Percentiles rank a stretch among this genome's conserved stretches.
These are phyloP conservation scores for Drosophila triauraria DNA, from an alignment of 1,140 invertebrate species.

Conservation along the genomic window DNA sequence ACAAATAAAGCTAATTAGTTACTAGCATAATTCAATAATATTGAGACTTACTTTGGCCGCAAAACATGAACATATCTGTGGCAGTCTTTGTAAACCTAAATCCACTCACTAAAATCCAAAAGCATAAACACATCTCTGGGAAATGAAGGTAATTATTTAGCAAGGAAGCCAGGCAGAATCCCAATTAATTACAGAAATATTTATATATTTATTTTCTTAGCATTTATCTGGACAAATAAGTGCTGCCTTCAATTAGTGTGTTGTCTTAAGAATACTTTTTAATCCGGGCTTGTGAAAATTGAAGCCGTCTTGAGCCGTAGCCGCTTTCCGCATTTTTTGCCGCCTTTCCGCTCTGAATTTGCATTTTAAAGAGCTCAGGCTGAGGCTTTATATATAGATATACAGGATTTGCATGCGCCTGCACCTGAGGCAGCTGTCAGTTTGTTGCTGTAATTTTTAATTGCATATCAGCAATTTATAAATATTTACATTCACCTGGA, in stretches of 20 bases:
- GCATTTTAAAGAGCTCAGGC: constrained; percentile 40
- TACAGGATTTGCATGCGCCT: constrained; percentile 18
- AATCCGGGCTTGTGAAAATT: constrained; percentile 21
- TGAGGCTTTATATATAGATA: constrained; percentile 20
- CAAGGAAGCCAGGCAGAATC: neutral
- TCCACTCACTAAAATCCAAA: neutral
- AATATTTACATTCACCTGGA: constrained; percentile 60
- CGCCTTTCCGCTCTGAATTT: neutral
- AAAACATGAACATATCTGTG: neutral
- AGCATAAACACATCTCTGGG: neutral
- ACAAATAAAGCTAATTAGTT: constrained; percentile 9
- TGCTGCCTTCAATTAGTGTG: neutral
- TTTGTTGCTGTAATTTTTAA: constrained; percentile 70
- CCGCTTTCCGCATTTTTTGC: neutral
- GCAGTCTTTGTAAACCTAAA: neutral
- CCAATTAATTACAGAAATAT: neutral
- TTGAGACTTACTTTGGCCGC: neutral
- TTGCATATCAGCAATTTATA: constrained; percentile 70
- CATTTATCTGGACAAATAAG: neutral
- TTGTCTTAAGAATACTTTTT: constrained; percentile 5
- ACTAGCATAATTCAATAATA: neutral
- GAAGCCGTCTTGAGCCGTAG: neutral
- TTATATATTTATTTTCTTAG: neutral
- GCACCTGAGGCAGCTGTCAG: constrained; percentile 60
- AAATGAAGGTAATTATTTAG: constrained; percentile 6